These are phyloP conservation scores for Hylaeus volcanicus DNA, from an alignment of 1,140 invertebrate genomes.

Conservation along the genomic window DNA sequence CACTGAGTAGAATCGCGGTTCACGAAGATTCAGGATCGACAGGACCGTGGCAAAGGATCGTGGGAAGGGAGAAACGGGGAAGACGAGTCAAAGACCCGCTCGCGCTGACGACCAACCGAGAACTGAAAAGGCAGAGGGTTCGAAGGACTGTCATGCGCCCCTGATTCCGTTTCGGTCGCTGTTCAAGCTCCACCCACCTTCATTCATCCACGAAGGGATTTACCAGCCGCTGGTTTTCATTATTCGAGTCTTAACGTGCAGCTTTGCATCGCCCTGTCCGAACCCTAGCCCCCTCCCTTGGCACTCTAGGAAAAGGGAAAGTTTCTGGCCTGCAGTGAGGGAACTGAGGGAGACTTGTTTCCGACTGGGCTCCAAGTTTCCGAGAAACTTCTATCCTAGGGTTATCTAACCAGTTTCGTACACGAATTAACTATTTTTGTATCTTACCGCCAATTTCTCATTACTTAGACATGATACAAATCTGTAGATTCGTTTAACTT, in stretches of 20 bases:
- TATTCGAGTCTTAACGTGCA: slow-evolving; percentile 35
- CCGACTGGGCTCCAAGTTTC: background rate
- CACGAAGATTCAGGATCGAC: background rate
- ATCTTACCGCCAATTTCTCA: no score
- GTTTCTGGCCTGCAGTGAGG: slow-evolving; percentile 6
- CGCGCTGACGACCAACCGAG: slow-evolving; percentile 56
- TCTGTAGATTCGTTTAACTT: no score
- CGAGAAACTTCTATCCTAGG: background rate
- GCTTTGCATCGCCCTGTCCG: slow-evolving; percentile 24
- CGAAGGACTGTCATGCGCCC: slow-evolving; percentile 61
- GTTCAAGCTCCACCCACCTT: slow-evolving; percentile 60
- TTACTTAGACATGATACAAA: no score
- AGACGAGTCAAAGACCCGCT: slow-evolving; percentile 48
- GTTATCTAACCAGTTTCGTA: no score
- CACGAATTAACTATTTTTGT: no score
- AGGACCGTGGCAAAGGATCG: background rate
- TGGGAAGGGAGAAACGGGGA: background rate
- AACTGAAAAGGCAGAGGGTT: slow-evolving; percentile 64
- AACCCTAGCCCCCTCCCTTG: background rate
- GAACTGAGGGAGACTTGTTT: background rate
- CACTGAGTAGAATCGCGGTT: background rate
- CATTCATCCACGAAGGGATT: slow-evolving; percentile 60
- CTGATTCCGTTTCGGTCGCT: slow-evolving; percentile 60
- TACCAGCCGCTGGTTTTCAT: slow-evolving; percentile 48
- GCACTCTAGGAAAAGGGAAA: slow-evolving; percentile 39